Conservation (phyloP, 2,113 vertebrate species). For the Cebus imitator region DNA sequence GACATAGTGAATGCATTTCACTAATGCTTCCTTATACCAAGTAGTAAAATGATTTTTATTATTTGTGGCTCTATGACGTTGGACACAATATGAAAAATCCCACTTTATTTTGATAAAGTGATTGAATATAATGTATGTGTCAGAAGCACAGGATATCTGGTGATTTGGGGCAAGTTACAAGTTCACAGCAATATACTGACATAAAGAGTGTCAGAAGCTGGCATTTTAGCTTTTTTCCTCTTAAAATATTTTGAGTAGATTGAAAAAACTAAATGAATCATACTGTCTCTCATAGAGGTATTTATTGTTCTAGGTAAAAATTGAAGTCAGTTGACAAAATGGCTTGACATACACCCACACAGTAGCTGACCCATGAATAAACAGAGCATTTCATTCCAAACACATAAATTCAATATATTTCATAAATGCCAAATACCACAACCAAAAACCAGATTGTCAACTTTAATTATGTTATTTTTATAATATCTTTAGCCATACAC, state of each 20-base stretch:
- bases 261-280: conserved; percentile 58
- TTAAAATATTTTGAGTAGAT: conserved; percentile 57
- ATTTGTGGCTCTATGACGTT: conserved; percentile 34
- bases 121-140: conserved; percentile 36
- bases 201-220: conserved; percentile 49
- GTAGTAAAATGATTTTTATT: background rate
- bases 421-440: background rate
- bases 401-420: background rate
- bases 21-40: conserved; percentile 9
- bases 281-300: background rate
- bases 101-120: conserved; percentile 38
- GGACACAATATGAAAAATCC: conserved; percentile 12
- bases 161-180: conserved; percentile 42
- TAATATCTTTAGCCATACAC: conserved; percentile 16
- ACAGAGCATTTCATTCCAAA: background rate
- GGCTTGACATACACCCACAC: background rate
- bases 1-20: background rate
- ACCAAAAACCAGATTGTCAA: background rate
- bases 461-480: background rate
- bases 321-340: conserved; percentile 34
- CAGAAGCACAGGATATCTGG: conserved; percentile 13
- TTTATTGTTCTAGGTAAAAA: conserved; percentile 55
- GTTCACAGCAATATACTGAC: conserved; percentile 26
- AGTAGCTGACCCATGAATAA: background rate
- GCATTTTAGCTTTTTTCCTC: conserved; percentile 38